Conservation (phyloP, 2,797 vertebrate species). For the Cuculus canorus region DNA sequence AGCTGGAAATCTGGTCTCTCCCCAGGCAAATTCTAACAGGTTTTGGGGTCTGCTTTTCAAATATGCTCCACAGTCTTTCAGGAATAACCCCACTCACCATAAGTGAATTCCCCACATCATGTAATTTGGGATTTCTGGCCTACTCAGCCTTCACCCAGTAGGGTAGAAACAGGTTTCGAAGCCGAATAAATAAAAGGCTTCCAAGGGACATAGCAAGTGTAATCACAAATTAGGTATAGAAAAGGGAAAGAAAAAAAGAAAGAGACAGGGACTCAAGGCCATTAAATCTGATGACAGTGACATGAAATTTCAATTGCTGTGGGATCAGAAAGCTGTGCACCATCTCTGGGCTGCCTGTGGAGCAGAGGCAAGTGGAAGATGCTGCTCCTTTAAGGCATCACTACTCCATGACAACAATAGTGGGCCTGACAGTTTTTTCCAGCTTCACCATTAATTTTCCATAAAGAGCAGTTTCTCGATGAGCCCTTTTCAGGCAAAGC, state of each 20-base stretch:
- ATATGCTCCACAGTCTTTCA: background rate
- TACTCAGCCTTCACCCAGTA: background rate
- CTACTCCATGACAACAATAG: slow-evolving; percentile 69
- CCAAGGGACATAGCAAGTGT: slow-evolving; percentile 1
- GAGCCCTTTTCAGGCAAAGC: slow-evolving; percentile 78
- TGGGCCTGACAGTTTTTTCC: slow-evolving; percentile 67
- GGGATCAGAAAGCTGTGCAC: background rate
- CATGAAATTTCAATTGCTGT: slow-evolving; percentile 12
- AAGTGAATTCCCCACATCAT: background rate
- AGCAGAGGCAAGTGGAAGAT: slow-evolving; percentile 13
- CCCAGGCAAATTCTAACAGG: background rate
- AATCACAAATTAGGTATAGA: slow-evolving; percentile 13
- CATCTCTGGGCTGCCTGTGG: background rate
- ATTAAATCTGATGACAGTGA: background rate
- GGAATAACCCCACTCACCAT: background rate
- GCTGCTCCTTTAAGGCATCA: slow-evolving; percentile 63
- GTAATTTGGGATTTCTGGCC: background rate
- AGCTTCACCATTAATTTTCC: slow-evolving; percentile 81
- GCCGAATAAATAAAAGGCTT: background rate
- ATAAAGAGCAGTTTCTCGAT: slow-evolving; percentile 80
- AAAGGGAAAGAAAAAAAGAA: background rate
- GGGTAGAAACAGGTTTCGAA: slow-evolving; percentile 2
- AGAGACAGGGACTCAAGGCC: background rate
- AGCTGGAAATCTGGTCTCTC: background rate
- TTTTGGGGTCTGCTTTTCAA: background rate